phyloP scores from a whole-genome alignment of 2,113 vertebrate genomes.

The Lepidiolamprologus cunningtoni region DNA sequence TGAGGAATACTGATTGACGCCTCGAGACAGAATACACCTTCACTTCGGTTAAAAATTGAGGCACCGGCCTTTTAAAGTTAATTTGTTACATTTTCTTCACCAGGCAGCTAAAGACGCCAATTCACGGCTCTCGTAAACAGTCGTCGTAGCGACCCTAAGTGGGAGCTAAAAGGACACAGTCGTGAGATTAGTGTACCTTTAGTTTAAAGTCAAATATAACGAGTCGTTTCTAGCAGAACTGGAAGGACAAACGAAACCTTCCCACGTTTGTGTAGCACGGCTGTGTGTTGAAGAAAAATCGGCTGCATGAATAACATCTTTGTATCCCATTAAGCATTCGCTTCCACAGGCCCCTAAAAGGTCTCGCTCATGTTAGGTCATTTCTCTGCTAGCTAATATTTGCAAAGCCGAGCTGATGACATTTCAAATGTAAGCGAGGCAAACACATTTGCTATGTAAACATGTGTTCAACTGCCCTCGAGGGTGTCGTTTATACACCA shows the following conservation, averaged over 20 bases:
- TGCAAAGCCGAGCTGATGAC: slow-evolving; percentile 31
- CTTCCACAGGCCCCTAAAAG: neutral
- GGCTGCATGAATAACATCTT: neutral
- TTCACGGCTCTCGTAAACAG: neutral
- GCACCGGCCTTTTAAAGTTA: neutral
- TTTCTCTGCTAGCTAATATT: slow-evolving; percentile 5
- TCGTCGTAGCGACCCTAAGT: neutral
- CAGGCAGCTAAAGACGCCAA: neutral
- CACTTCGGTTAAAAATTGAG: neutral
- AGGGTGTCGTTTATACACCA: neutral
- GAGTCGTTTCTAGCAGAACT: neutral
- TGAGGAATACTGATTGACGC: neutral
- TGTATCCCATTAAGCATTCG: neutral
- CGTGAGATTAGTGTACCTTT: neutral
- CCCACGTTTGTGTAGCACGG: neutral
- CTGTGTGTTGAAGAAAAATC: neutral
- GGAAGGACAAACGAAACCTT: neutral
- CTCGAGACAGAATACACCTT: neutral
- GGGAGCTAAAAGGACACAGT: neutral
- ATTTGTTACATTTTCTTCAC: neutral
- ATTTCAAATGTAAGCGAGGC: slow-evolving; percentile 26
- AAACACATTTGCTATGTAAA: slow-evolving; percentile 67
- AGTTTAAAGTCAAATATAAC: neutral
- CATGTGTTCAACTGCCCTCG: slow-evolving; percentile 52
- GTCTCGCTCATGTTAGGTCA: slow-evolving; percentile 6